Base-by-base conservation (phyloP, 2,113 vertebrate species). In the Motacilla alba region DNA sequence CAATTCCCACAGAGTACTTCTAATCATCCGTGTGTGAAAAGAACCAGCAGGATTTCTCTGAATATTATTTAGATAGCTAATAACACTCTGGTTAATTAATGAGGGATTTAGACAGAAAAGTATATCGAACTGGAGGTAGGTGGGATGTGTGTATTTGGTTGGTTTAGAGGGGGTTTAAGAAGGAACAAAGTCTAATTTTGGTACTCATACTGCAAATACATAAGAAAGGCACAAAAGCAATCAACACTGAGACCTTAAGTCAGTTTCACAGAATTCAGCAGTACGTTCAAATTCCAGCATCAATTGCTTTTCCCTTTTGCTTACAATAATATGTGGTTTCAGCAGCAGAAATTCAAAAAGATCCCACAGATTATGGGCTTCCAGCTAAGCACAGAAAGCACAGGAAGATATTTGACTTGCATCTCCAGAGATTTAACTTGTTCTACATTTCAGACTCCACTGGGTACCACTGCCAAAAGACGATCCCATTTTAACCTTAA, bases 401-500 rank as follows among this genome's bases (percentile, higher is more conserved):
- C 43, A 27, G 30, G 43, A 75, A 76, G 77, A n/a, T 58, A 50
- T 23, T 39, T 63, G 56, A 83, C 55, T 85, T 27, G 13, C n/a
- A 82, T 31, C 70, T 76, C 95, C 43, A 11, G 83, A 83, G 94
- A 63, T 77, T 60, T 66, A 58, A 83, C 79, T 70, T 68, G 94
- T 28, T 95, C 94, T 83, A 94, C 72, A 92, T 94, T 70, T 87
- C 8, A 82, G 84, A 35, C 68, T 76, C 72, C 39, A 0, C 58
- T 5, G 50, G 53, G 60, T 86, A 87, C 64, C 80, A 47, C 47
- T 5, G 74, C 79, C 70, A 67, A 27, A 73, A 59, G 55, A 31
- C 53, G 31, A 62, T 49, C 73, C 53, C 46, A 2, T 39, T 69
- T 66, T 49, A 67, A 69, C 75, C 92, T 33, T 4, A 39, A 22